phyloP scores from a whole-genome alignment of 2,888 invertebrate species.

The Pyrgus malvae region DNA sequence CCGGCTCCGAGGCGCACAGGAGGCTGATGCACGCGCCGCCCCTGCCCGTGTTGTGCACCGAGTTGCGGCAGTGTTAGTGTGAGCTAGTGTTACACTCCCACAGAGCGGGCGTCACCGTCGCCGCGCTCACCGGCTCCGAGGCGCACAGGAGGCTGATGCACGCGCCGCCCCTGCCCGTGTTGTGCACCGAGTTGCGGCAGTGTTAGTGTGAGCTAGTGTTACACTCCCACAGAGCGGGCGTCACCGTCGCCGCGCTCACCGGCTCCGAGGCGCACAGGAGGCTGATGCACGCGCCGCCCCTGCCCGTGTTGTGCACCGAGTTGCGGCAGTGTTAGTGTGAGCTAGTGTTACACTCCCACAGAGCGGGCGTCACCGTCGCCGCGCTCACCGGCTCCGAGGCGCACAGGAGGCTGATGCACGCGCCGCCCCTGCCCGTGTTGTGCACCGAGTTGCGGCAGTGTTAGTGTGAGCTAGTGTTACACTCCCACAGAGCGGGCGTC shows the following conservation, averaged over 20 bases:
- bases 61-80: too few relatives aligned
- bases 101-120: slow-evolving; percentile 87
- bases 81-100: too few relatives aligned
- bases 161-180: slow-evolving; percentile 75
- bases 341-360: too few relatives aligned
- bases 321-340: too few relatives aligned
- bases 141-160: slow-evolving; percentile 80
- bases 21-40: slow-evolving; percentile 78
- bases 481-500: slow-evolving; percentile 87
- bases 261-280: slow-evolving; percentile 83
- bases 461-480: too few relatives aligned
- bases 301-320: slow-evolving; percentile 68
- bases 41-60: slow-evolving; percentile 67
- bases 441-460: too few relatives aligned
- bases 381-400: slow-evolving; percentile 84
- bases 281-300: slow-evolving; percentile 76
- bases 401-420: slow-evolving; percentile 77
- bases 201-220: too few relatives aligned
- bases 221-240: slow-evolving; percentile 87
- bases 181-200: too few relatives aligned
- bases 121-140: slow-evolving; percentile 83
- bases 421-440: slow-evolving; percentile 74
- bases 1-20: slow-evolving; percentile 83
- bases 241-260: slow-evolving; percentile 86
- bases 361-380: slow-evolving; percentile 88